Base-by-base conservation (phyloP, 37 sponge, comb jelly and placozoan genomes). In the Bolinopsis microptera region DNA sequence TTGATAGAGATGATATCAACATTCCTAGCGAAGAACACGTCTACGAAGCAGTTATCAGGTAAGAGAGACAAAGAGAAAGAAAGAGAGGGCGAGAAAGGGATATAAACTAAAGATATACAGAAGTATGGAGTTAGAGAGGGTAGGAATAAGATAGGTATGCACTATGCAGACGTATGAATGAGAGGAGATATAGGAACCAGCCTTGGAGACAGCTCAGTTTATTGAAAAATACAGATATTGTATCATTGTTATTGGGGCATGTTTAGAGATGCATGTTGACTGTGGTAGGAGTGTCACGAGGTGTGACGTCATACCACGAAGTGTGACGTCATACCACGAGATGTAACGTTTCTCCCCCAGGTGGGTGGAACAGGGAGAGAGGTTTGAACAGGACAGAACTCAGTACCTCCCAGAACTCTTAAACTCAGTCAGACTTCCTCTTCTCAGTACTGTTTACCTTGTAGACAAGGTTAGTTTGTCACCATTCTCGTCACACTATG, bases 11-110 rank as follows among this genome's bases (percentile, higher is more conserved):
- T 40, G 95, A 96, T 33, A 94, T 98, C 5, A 96, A 96, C 76
- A 97, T 98, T 9, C 70, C 39, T 38, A 95, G 93, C 27, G 98
- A 98, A 41, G 96, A 98, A 75, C 96, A 95, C 1, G 97, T 98
- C 38, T 98, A 96, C 69, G 90, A 88, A 69, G 94, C 97, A 0
- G 94, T 98, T 18, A 93, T 98, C 76, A 72, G 95, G 70, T 98
- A 97, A 72, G 98, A 48, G 39, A 26, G 93, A 32, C 76, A 35
- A 22, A 31, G 77, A 31, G 77, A 25, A 22, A 25, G 32, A 76
- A 16, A 76, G 32, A 76, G 32, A 67, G 68, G 21, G 68, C 13
- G 68, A 67, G 68, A 67, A 21, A 67, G 68, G 21, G 68, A n/a
- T n/a, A n/a, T n/a, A n/a, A n/a, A n/a, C n/a, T n/a, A n/a, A n/a